phyloP scores from a whole-genome alignment of 2,797 vertebrate species.

The Dermochelys coriacea region DNA sequence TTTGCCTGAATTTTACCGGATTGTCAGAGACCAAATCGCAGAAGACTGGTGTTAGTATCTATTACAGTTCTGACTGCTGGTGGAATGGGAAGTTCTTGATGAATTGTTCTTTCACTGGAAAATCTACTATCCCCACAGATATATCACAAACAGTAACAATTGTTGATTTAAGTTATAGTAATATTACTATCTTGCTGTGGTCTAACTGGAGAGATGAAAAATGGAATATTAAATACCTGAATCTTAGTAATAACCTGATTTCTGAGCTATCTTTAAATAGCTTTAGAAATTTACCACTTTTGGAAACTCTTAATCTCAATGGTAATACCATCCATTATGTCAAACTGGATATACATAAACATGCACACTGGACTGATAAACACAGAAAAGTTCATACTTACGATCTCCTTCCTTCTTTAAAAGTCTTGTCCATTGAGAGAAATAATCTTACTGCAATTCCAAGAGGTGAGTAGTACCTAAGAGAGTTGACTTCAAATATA shows the following conservation, averaged over 20 bases:
- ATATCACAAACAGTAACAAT: constrained; percentile 57
- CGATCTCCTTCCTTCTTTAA: constrained; percentile 82
- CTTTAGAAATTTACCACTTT: constrained; percentile 19
- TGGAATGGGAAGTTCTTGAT: constrained; percentile 72
- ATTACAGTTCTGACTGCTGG: constrained; percentile 61
- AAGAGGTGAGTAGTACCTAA: constrained; percentile 81
- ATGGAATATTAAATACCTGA: constrained; percentile 78
- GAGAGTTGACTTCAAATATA: background rate
- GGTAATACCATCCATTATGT: constrained; percentile 56
- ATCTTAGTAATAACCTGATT: constrained; percentile 87
- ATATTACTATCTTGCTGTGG: constrained; percentile 71
- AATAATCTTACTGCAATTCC: constrained; percentile 86
- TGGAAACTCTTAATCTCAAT: constrained; percentile 76
- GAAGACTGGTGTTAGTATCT: background rate
- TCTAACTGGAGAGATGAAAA: constrained; percentile 23
- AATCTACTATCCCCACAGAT: constrained; percentile 65
- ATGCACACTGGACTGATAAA: background rate
- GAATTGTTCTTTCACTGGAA: constrained; percentile 84
- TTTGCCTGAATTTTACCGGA: constrained; percentile 54
- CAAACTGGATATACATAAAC: background rate
- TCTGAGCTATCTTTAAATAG: constrained; percentile 80
- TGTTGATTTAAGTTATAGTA: constrained; percentile 82
- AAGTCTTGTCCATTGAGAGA: constrained; percentile 84
- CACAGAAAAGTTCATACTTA: background rate
- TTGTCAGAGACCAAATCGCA: constrained; percentile 23